Percentiles rank a stretch among this genome's conserved stretches.
Conservation (phyloP, 2,888 invertebrate species). For the Volucella zonaria region DNA sequence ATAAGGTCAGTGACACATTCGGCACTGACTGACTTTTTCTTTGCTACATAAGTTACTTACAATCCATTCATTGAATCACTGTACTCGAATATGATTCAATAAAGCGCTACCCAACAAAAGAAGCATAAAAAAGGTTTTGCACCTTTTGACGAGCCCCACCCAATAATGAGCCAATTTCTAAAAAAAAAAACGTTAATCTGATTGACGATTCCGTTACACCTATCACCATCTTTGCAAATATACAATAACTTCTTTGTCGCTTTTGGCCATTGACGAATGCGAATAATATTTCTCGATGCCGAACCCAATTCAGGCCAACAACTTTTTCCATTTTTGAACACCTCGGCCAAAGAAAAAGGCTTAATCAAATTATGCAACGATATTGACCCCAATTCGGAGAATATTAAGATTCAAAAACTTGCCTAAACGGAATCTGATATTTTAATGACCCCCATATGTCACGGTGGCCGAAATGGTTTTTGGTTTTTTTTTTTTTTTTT, state of each 20-base stretch:
- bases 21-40: no score
- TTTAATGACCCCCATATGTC: conserved; percentile 23
- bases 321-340: conserved; percentile 7
- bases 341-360: not conserved
- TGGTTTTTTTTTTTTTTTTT: not conserved
- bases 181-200: conserved; percentile 23
- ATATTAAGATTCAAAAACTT: conserved; percentile 34
- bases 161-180: conserved; percentile 31
- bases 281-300: conserved; percentile 13
- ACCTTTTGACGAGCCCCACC: not conserved
- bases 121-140: not conserved
- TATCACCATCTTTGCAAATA: conserved; percentile 18
- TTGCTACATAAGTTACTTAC: not conserved
- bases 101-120: not conserved
- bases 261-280: conserved; percentile 13
- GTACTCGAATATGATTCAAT: no score
- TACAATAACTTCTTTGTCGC: not conserved
- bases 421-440: conserved; percentile 3
- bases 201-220: conserved; percentile 8
- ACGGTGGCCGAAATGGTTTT: conserved; percentile 11
- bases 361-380: conserved; percentile 41
- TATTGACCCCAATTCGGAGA: conserved; percentile 11
- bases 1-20: no score
- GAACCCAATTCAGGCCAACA: conserved; percentile 38
- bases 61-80: conserved; percentile 1